These are phyloP conservation scores for Nomada ferruginata DNA, from an alignment of 2,888 invertebrate species.

Conservation along the genomic window DNA sequence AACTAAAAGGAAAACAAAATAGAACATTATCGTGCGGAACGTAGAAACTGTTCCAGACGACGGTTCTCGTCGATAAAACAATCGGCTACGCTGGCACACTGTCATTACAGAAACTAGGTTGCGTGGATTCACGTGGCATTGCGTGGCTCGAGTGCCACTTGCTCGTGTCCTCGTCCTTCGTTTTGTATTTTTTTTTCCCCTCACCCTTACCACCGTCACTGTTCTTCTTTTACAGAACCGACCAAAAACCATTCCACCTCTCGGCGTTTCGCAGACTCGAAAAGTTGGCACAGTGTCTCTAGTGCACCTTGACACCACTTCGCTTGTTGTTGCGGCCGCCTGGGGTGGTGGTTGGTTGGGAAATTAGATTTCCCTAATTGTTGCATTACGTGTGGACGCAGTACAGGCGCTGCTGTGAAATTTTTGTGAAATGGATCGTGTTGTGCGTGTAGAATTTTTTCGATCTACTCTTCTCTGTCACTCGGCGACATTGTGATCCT, in stretches of 20 bases:
- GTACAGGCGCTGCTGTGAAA: not conserved
- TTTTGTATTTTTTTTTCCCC: not conserved
- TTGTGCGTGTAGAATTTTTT: not conserved
- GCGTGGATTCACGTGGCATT: constrained; percentile 29
- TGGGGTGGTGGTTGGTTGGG: not conserved
- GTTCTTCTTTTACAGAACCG: constrained; percentile 1
- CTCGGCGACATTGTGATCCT: too few species aligned
- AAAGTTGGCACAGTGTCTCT: constrained; percentile 39
- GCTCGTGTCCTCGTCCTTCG: not conserved
- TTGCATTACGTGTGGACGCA: constrained; percentile 15
- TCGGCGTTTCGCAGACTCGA: constrained; percentile 27
- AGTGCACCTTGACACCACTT: constrained; percentile 37
- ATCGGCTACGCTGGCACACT: constrained; percentile 4
- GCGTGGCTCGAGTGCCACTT: constrained; percentile 33
- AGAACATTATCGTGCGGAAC: too few species aligned
- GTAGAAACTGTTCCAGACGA: not conserved
- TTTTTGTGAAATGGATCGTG: not conserved
- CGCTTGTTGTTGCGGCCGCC: constrained; percentile 9
- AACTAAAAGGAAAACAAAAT: too few species aligned
- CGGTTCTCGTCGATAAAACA: constrained; percentile 42
- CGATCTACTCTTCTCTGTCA: not conserved
- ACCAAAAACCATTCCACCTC: constrained; percentile 5
- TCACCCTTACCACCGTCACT: not conserved
- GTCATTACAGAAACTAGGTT: constrained; percentile 45
- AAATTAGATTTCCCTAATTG: constrained; percentile 54